Evolutionary conservation across 2,113 vertebrate species (phyloP).

Genomic region (Petrocephalus microphthalmus): DNA sequence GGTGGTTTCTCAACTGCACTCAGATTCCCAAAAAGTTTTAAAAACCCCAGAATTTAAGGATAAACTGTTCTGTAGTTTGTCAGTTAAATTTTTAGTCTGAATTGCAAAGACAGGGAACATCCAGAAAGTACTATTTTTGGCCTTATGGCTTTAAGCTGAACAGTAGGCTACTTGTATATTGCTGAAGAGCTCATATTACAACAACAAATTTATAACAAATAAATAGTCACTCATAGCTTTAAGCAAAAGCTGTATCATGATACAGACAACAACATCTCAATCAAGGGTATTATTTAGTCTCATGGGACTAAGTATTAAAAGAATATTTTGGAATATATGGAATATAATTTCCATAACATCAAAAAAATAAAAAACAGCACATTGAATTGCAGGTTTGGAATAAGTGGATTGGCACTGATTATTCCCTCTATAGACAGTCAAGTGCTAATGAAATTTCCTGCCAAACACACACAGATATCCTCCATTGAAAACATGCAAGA

Average conservation of each 20-base stretch:
- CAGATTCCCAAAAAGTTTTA: background rate
- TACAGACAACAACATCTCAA: background rate
- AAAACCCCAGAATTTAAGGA: background rate
- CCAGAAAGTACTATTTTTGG: background rate
- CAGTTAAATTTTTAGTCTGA: background rate
- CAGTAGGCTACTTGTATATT: background rate
- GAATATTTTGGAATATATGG: background rate
- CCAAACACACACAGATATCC: background rate
- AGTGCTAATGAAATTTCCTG: background rate
- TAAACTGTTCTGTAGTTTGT: background rate
- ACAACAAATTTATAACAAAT: background rate
- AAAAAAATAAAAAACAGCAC: background rate
- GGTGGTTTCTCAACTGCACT: background rate
- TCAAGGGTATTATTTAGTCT: background rate
- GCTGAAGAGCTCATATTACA: background rate
- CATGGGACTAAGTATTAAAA: background rate
- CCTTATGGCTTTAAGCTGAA: background rate
- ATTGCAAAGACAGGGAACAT: background rate
- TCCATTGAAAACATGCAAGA: background rate
- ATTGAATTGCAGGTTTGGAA: background rate
- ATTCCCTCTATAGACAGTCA: background rate
- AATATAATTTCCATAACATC: background rate
- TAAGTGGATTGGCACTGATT: background rate
- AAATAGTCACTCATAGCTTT: background rate
- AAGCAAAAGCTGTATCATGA: background rate